Evolutionary conservation across 2,113 vertebrate species (phyloP), one percentile per base, ranked within the genome.

Genomic region (Pluvianellus socialis): DNA sequence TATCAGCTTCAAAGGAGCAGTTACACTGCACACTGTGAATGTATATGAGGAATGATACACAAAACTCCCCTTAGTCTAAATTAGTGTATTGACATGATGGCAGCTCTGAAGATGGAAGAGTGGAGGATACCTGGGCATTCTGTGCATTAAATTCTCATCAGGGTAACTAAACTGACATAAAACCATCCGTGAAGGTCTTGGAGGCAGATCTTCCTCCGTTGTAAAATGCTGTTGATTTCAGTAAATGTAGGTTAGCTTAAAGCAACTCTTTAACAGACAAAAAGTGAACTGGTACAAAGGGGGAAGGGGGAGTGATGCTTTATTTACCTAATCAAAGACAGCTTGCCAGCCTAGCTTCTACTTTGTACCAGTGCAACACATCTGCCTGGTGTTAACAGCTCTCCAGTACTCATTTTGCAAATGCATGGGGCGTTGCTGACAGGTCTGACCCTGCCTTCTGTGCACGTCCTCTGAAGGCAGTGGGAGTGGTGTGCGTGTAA

Each of bases 1-100:
- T 97, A 95, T 89, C 90, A 95, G 77, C 94, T 97, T 92, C 97
- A 97, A 95, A 98, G 94, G 92, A 96, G 80, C 92, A 97, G 96
- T 98, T 98, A 95, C 53, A 76, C 58, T 65, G n/a, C 88, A 96
- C 82, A 86, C 67, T 92, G 75, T 97, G 96, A 97, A 94, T 86
- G 76, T 62, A 62, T 88, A 93, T 96, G 97, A 95, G 95, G 53
- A 93, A 94, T 86, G 95, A 97, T 70, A 94, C n/a, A 90, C 50
- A 89, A 55, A 91, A 96, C 85, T 79, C 52, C 14, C 15, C 63
- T 81, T 62, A 92, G 73, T 71, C 90, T 92, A 93, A 88, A 35
- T 94, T 96, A 96, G 80, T 86, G 40, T 73, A 59, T 76, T 91
- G 75, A 81, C 59, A 42, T 17, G 49, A 72, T 70, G 53, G 65